A percentile compares a stretch with the other conserved stretches of the same genome.
Conservation (phyloP, 2,888 invertebrate genomes). For the Strigamia crassipes region DNA sequence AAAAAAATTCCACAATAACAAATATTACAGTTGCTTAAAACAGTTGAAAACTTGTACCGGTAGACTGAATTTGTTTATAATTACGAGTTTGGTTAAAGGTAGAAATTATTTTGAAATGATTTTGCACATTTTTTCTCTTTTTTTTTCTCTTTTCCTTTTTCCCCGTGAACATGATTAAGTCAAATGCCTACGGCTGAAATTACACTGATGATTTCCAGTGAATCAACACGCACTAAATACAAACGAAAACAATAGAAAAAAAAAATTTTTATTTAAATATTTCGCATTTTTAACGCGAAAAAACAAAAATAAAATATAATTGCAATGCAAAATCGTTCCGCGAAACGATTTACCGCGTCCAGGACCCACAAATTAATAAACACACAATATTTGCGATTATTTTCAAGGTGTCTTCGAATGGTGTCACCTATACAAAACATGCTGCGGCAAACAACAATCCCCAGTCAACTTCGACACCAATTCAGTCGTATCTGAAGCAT, state of each 20-base stretch:
- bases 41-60: background rate
- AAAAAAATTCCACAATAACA: background rate
- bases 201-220: background rate
- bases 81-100: background rate
- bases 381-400: background rate
- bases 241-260: too few species aligned
- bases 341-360: too few species aligned
- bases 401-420: background rate
- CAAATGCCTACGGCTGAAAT: background rate
- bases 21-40: background rate
- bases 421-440: background rate
- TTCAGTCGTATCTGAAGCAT: slow-evolving; percentile 63
- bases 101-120: background rate
- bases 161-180: background rate
- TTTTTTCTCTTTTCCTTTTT: background rate
- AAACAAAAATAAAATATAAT: too few species aligned
- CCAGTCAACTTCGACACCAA: slow-evolving; percentile 73
- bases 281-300: too few species aligned
- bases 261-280: too few species aligned
- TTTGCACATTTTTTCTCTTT: background rate
- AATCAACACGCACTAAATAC: too few species aligned
- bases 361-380: too few species aligned
- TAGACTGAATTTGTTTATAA: slow-evolving; percentile 13
- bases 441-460: slow-evolving; percentile 66
- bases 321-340: too few species aligned